Base-by-base conservation (phyloP, 2,113 vertebrate species). In the Saguinus imperator region DNA sequence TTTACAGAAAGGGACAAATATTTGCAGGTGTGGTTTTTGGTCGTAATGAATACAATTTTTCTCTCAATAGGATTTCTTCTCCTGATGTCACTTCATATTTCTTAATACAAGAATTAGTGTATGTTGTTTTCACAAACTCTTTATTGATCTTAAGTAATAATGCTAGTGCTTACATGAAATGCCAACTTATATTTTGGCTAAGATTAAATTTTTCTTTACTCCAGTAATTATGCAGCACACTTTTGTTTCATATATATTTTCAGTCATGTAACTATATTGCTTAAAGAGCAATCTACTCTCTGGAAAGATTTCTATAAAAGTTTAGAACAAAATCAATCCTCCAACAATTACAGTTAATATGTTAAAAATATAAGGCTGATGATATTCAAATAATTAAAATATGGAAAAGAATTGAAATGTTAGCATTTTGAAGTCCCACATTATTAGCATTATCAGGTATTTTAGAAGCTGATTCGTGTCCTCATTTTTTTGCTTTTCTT, bases 1-100 rank as follows among this genome's bases (percentile, higher is more conserved):
- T 98, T 98, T 96, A 96, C 55, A 75, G 94, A 95, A 40, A 94
- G 89, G 87, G 85, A 97, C 94, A 98, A 97, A 94, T 77, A 98
- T 98, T 98, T 97, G 96, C 98, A 92, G 92, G 97, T 97, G 97
- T 64, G 57, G 50, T 94, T 96, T 94, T 92, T 97, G 68, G 95
- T 97, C 94, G 86, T 95, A 97, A 98, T 89, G 96, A 98, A 98
- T 88, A 82, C 73, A 91, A 95, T 94, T 68, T 32, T 93, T 84
- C 92, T 91, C 27, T 95, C 40, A 61, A n/a, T 11, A 84, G 14
- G 85, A 94, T 0, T 0, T 32, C 73, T 90, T 70, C 40, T 96
- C 32, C 0, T 93, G 89, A 93, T 73, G 35, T 77, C 73, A 37
- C 11, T 92, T 79, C 13, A 88, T 92, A 89, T 95, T 91, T 61